phyloP scores from a whole-genome alignment of 2,113 vertebrate genomes.

The Epinephelus lanceolatus region DNA sequence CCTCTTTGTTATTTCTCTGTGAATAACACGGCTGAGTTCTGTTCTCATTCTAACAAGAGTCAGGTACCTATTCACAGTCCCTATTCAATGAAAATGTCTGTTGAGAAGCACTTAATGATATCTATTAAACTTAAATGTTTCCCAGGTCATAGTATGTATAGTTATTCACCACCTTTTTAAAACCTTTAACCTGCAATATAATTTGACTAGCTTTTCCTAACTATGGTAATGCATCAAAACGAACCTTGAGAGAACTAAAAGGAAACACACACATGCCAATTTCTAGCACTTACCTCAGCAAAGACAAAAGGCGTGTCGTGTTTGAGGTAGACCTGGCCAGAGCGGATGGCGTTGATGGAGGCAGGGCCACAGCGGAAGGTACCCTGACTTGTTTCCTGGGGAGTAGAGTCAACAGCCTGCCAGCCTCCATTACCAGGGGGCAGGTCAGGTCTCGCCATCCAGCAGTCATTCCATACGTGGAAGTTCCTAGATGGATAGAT shows the following conservation, averaged over 20 bases:
- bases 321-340: constrained; percentile 91
- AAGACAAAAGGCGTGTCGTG: constrained; percentile 92
- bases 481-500: constrained; percentile 87
- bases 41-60: background rate
- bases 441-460: constrained; percentile 93
- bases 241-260: background rate
- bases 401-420: constrained; percentile 90
- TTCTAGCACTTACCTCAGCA: constrained; percentile 86
- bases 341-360: constrained; percentile 89
- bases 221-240: background rate
- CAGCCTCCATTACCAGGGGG: constrained; percentile 86
- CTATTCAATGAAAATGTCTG: background rate
- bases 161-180: background rate
- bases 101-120: background rate
- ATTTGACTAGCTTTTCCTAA: background rate
- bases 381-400: constrained; percentile 94
- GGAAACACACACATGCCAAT: background rate
- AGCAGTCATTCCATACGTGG: constrained; percentile 95
- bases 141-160: background rate
- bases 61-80: background rate
- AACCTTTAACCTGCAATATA: background rate
- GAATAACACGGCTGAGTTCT: background rate
- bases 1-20: background rate
- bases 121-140: background rate
- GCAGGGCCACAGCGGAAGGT: constrained; percentile 93